phyloP scores from a whole-genome alignment of 2,888 invertebrate genomes.

The Pharmacophagus antenor region DNA sequence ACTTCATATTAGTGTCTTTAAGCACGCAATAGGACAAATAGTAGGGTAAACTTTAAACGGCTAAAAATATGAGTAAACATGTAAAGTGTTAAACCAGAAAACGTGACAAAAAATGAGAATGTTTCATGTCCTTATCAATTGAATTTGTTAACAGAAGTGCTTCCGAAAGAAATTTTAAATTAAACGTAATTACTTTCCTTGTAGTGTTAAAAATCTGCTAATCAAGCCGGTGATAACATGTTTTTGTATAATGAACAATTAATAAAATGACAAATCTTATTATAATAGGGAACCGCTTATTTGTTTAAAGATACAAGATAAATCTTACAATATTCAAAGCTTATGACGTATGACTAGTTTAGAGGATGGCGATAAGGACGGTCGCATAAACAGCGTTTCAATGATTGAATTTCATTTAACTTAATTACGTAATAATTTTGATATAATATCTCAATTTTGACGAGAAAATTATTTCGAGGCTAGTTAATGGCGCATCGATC shows the following conservation, averaged over 20 bases:
- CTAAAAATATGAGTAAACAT: background rate
- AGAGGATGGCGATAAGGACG: slow-evolving; percentile 81
- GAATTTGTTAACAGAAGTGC: background rate
- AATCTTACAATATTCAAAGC: slow-evolving; percentile 58
- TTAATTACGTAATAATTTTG: slow-evolving; percentile 65
- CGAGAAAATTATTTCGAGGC: slow-evolving; percentile 70
- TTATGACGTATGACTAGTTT: slow-evolving; percentile 76
- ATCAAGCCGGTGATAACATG: background rate
- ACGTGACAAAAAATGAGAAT: background rate
- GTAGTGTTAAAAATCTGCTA: background rate
- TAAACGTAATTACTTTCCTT: too few species aligned
- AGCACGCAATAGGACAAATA: slow-evolving; percentile 58
- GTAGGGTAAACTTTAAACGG: slow-evolving; percentile 39
- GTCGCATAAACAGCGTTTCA: slow-evolving; percentile 73
- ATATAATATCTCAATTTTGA: slow-evolving; percentile 68
- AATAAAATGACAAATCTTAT: slow-evolving; percentile 32
- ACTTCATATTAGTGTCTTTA: slow-evolving; percentile 67
- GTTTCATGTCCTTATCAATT: background rate
- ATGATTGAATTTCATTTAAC: slow-evolving; percentile 58
- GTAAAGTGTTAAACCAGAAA: background rate
- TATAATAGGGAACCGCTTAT: slow-evolving; percentile 51
- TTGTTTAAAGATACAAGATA: slow-evolving; percentile 48
- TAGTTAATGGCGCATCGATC: slow-evolving; percentile 56
- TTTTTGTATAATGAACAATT: background rate
- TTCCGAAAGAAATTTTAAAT: background rate